Evolutionary conservation across 2,797 vertebrate genomes (phyloP), one percentile per base, ranked within the genome.

Genomic region (Xiphorhynchus erythropygius): DNA sequence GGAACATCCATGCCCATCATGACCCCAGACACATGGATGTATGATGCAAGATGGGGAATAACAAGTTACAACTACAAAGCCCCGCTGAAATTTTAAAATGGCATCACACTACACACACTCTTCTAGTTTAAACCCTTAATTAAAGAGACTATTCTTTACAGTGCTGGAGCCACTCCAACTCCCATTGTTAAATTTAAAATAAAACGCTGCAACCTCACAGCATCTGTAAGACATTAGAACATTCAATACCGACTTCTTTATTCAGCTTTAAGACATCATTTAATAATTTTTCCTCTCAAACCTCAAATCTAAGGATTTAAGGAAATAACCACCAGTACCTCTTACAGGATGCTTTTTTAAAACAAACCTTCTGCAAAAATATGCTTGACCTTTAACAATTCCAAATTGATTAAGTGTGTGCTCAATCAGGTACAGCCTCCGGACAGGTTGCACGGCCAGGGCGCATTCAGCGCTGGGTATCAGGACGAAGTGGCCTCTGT

Each of bases 171-270:
- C 2, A 11, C 92, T 96, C 95, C 96, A 97, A 50, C 70, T 96
- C 77, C 93, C 93, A 96, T 94, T 96, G 97, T 95, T 94, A 94
- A 79, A 93, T 75, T 91, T 83, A 81, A 96, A 95, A 92, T 94
- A 93, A 96, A 94, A 83, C 59, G 65, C 82, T 80, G 84, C 88
- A 93, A 90, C 84, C 41, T 79, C 88, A 79, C 82, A 87, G 93
- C 91, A 96, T 95, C 88, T 97, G 93, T 49, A 95, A 94, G 90
- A 71, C 80, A 92, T 95, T 92, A 94, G 30, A 92, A 87, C 62
- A 69, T 85, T 93, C 88, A 96, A 89, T 90, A 89, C 65, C 3
- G 6, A 84, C 55, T 90, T 79, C 63, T 91, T 94, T 76, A 90
- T 62, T 94, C 94, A 76, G 89, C 79, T 94, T 91, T 63, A 92